phyloP scores from a whole-genome alignment of 2,113 vertebrate species.

The Scolopax mira region DNA sequence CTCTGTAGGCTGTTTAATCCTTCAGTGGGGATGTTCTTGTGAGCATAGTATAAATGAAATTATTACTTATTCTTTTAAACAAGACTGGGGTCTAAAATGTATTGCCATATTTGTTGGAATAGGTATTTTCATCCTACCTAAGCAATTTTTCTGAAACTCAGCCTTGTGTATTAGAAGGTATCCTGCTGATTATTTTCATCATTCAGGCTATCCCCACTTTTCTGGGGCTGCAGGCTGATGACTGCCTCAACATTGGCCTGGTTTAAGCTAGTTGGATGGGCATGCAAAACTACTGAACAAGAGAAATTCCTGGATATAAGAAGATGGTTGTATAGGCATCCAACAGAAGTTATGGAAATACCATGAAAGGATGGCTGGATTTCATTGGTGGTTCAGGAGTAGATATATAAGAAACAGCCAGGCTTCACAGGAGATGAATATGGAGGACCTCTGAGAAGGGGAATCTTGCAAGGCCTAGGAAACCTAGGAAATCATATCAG shows the following conservation, averaged over 20 bases:
- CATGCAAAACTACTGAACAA: neutral
- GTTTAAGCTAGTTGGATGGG: neutral
- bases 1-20: neutral
- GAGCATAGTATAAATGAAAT: neutral
- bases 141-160: neutral
- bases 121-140: neutral
- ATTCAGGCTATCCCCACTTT: neutral
- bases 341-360: accelerated
- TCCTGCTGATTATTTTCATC: neutral
- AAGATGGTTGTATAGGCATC: neutral
- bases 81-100: neutral
- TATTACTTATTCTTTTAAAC: neutral
- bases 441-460: neutral
- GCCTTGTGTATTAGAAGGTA: neutral
- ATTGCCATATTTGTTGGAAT: neutral
- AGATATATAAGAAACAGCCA: neutral
- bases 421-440: neutral
- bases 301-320: neutral
- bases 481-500: neutral
- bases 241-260: neutral
- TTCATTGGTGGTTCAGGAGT: neutral
- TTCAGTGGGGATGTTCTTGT: neutral
- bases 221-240: neutral
- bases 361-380: neutral
- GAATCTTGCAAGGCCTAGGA: neutral